Evolutionary conservation across 2,113 vertebrate species (phyloP), one percentile per base, ranked within the genome.

Genomic region (Cyanoramphus novaezelandiae): DNA sequence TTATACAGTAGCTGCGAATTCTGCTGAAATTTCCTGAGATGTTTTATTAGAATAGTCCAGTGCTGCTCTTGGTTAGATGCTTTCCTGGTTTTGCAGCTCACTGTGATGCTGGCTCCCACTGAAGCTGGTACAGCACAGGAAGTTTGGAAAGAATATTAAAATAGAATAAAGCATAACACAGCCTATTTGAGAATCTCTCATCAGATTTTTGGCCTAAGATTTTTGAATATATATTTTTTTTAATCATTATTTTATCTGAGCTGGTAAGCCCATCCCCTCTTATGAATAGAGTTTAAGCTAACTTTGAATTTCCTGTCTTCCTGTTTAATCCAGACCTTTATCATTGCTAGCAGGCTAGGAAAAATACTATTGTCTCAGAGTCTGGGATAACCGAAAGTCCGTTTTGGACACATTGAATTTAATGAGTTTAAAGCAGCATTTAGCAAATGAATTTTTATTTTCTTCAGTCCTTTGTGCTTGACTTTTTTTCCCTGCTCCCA

Each of bases 251-350:
- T 94, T 95, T 95, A 92, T 96, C 93, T 94, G 88, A 93, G 69
- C 52, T 81, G 74, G 55, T 86, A 94, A 94, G 88, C 83, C 91
- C 80, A 95, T 91, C 94, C 94, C 77, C 49, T 93, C 75, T 93
- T 84, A 84, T 95, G 95, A 97, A 96, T 94, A 94, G 93, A 84
- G 86, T 88, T 86, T 81, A 88, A 95, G 92, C 64, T 96, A 95
- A 96, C 93, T 96, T 96, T 91, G 93, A 93, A 92, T 96, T 96
- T 97, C 95, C 95, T 97, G 95, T 92, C 95, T 96, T 97, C 95
- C 96, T 97, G 95, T 97, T 97, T 96, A 96, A 97, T 94, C 69
- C 95, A 94, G 95, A 86, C 80, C 86, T 95, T 96, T 96, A 95
- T 96, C 95, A 94, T 93, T 89, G 80, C 88, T 88, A 91, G 77